Evolutionary conservation across 2,888 invertebrate genomes (phyloP), one percentile per base, ranked within the genome.

Genomic region (Sclerodermus sp.): DNA sequence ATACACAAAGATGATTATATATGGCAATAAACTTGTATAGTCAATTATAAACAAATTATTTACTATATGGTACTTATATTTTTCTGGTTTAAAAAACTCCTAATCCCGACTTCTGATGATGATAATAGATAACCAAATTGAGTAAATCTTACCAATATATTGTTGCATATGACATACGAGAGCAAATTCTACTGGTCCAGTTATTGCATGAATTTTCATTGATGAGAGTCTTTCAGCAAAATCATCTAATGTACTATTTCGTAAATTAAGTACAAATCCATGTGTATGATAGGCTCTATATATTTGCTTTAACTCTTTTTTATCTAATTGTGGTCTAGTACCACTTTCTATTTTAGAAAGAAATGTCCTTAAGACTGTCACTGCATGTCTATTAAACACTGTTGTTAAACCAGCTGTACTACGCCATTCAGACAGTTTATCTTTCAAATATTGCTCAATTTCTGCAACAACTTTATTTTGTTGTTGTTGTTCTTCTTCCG

Each of bases 181-280:
- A 43, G 72, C 71, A 49, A 76, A 78, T 59, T 78, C 76, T 10
- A 77, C 67, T 0, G 77, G 74, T 1, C 76, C 77, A 17, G 66
- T 63, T 39, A 73, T 62, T 18, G 67, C 57, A 30, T 77, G 71
- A 51, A 73, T 59, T 49, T 73, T 77, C 0, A 77, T 76, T 0
- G 75, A 64, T 1, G 60, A 49, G 30, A 78, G 60, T 42, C 69
- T 67, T 45, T 67, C 66, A 2, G 67, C 48, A 12, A 78, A 46
- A 38, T 77, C 73, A 2, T 65, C 64, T 1, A 66, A 30, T 18
- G 58, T 58, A 1, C 60, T 57, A 29, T 71, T 66, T 23, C 76
- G 66, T 6, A 75, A 53, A 37, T 75, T 76, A 6, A 76, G 45
- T 13, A 77, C 51, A 40, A 74, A 77, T 1, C 77, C 77, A 45